These are phyloP conservation scores for Liasis olivaceus DNA, from an alignment of 2,797 vertebrate species.

Conservation along the genomic window DNA sequence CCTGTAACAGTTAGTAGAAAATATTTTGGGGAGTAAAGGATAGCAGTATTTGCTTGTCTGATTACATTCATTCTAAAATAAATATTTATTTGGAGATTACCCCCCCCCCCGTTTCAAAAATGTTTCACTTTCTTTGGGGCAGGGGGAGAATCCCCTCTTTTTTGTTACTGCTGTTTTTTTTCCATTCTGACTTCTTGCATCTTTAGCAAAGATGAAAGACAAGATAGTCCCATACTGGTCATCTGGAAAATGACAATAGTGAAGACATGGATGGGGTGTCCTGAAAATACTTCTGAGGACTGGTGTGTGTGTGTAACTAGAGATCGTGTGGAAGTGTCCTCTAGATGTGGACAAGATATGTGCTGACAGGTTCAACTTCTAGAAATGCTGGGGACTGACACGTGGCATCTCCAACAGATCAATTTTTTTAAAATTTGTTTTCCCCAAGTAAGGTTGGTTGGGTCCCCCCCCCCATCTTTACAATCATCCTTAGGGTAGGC, in stretches of 20 bases:
- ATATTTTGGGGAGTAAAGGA: background rate
- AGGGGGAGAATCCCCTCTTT: background rate
- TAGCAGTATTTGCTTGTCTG: background rate
- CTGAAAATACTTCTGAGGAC: background rate
- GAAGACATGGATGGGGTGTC: background rate
- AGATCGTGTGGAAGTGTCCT: background rate
- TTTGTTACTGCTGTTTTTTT: background rate
- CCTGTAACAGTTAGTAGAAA: background rate
- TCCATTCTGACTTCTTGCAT: background rate
- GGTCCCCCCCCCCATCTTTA: background rate
- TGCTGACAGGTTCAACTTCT: background rate
- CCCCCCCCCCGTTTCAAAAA: background rate
- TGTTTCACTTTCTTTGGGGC: background rate
- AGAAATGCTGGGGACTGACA: background rate
- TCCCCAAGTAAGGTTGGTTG: background rate
- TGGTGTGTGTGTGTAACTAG: background rate
- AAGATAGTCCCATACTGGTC: background rate
- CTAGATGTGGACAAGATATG: background rate
- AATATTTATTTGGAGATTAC: background rate
- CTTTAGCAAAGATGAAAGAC: background rate
- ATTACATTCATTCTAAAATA: background rate
- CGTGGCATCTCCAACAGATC: background rate
- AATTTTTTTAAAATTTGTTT: background rate
- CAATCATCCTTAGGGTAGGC: background rate
- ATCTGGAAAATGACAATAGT: background rate